Evolutionary conservation across 2,888 invertebrate species (phyloP).

Genomic region (Hedya salicella): DNA sequence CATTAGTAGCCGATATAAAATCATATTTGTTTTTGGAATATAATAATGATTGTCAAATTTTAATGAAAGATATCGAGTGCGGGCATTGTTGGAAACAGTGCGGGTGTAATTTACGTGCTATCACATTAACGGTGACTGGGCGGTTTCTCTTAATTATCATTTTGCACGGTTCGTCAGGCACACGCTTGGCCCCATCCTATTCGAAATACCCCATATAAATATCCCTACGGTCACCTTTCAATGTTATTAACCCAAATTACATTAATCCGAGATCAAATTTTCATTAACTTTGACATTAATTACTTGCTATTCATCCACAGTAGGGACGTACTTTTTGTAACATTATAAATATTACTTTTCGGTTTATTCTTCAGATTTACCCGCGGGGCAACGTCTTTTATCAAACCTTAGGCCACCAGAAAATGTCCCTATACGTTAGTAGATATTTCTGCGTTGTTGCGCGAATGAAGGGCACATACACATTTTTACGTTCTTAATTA

Average conservation of each 20-base stretch:
- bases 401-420: too few species aligned
- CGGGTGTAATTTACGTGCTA: conserved; percentile 78
- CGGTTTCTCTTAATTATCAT: conserved; percentile 85
- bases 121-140: conserved; percentile 83
- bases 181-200: conserved; percentile 63
- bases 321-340: too few species aligned
- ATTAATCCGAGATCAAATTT: conserved; percentile 19
- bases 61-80: conserved; percentile 73
- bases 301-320: not conserved
- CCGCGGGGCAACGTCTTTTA: too few species aligned
- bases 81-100: conserved; percentile 74
- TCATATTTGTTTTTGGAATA: conserved; percentile 6
- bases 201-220: conserved; percentile 48
- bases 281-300: conserved; percentile 18
- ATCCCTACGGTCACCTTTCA: conserved; percentile 37
- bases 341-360: too few species aligned
- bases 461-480: too few species aligned
- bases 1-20: not conserved
- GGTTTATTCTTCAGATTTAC: too few species aligned
- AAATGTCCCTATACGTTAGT: too few species aligned
- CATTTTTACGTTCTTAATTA: too few species aligned
- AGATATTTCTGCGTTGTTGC: too few species aligned
- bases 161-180: conserved; percentile 82
- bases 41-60: conserved; percentile 62
- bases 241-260: conserved; percentile 37